A percentile compares a stretch with the other conserved stretches of the same genome.
Conservation (phyloP, 2,797 vertebrate genomes). For the Lophotriccus pileatus region DNA sequence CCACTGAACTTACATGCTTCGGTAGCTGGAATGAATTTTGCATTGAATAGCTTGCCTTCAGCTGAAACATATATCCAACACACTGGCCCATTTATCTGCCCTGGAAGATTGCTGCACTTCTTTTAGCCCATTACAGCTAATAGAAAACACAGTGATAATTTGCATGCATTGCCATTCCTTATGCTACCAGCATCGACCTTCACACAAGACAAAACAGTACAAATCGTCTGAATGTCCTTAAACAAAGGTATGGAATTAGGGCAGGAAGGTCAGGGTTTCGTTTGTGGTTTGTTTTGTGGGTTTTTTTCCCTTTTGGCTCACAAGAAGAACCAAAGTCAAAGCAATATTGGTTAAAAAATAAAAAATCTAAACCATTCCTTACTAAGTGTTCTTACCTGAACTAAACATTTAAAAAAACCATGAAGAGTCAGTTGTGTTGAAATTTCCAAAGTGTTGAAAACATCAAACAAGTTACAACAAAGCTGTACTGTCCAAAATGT, state of each 20-base stretch:
- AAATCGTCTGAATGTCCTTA: neutral
- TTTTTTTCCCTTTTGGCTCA: neutral
- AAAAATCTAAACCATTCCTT: neutral
- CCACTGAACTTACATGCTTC: neutral
- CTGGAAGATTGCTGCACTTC: neutral
- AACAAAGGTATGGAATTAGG: neutral
- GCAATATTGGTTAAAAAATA: neutral
- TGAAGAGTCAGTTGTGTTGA: neutral
- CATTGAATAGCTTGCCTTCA: neutral
- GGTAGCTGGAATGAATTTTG: neutral
- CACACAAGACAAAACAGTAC: neutral
- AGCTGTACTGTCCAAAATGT: neutral
- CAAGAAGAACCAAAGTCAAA: neutral
- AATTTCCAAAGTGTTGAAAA: neutral
- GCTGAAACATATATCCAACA: neutral
- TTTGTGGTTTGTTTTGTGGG: neutral
- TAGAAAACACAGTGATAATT: neutral
- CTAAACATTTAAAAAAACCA: neutral
- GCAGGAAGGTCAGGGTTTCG: neutral
- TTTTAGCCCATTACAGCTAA: neutral
- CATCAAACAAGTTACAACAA: neutral
- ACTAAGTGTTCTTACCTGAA: neutral
- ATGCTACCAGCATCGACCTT: neutral
- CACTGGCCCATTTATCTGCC: neutral
- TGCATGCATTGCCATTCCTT: neutral